A percentile compares a stretch with the other conserved stretches of the same genome.
Evolutionary conservation across 2,797 vertebrate genomes (phyloP).

Genomic region (Varecia variegata): DNA sequence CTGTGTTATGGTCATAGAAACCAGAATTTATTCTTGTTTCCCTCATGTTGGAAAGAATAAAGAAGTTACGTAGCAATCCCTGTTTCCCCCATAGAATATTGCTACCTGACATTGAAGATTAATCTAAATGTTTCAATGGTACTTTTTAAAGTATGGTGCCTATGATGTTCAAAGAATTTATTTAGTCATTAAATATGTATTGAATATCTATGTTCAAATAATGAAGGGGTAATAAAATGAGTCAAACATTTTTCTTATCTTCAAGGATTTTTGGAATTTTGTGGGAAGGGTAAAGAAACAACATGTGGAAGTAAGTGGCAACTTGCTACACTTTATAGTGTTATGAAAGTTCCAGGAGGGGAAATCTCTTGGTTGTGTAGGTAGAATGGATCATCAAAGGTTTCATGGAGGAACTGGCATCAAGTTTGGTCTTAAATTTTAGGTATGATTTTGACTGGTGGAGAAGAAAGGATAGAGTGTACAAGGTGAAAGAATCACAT

Average conservation of each 20-base stretch:
- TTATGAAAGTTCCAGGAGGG: conserved; percentile 1
- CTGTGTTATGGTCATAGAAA: conserved; percentile 53
- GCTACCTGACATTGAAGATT: conserved; percentile 33
- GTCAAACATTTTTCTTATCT: conserved; percentile 4
- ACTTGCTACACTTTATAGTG: not conserved
- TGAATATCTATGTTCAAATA: conserved; percentile 27
- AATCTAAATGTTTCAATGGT: conserved; percentile 10
- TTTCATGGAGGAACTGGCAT: not conserved
- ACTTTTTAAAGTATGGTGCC: conserved; percentile 20
- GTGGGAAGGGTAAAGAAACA: not conserved
- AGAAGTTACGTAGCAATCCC: conserved; percentile 37
- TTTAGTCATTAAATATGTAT: not conserved
- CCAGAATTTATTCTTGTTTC: conserved; percentile 49
- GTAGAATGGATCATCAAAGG: not conserved
- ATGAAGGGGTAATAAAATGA: not conserved
- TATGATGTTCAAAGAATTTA: conserved; percentile 13
- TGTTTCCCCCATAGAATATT: not conserved
- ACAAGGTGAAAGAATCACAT: not conserved
- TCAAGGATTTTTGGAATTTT: conserved; percentile 16
- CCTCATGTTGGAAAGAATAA: conserved; percentile 29
- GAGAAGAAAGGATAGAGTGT: not conserved
- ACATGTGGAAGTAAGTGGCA: not conserved
- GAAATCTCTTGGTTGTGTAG: not conserved
- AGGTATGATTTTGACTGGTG: not conserved
- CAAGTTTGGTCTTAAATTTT: not conserved